Conservation (phyloP, 2,113 vertebrate species). For the Odocoileus hemionus region DNA sequence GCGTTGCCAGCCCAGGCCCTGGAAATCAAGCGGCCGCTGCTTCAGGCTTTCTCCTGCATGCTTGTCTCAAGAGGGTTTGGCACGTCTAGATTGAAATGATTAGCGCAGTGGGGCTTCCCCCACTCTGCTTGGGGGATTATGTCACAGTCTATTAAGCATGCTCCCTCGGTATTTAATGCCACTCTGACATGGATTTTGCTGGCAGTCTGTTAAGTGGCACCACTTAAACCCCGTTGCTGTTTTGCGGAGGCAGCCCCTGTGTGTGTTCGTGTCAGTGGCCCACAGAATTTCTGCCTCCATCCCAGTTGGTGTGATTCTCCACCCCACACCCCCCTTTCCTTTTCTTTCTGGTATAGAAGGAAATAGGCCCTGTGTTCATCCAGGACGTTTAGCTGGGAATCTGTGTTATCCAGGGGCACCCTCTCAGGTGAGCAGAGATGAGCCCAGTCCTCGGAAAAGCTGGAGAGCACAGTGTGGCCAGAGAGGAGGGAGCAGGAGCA, state of each 20-base stretch:
- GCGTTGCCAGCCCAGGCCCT: not conserved
- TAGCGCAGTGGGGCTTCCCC: not conserved
- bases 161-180: slow-evolving; percentile 52
- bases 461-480: not conserved
- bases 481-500: not conserved
- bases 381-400: not conserved
- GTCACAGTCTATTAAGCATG: slow-evolving; percentile 41
- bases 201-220: slow-evolving; percentile 25
- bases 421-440: not conserved
- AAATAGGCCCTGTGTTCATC: not conserved
- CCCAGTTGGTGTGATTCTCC: not conserved
- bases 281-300: not conserved
- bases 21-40: not conserved
- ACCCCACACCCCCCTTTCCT: too few relatives aligned
- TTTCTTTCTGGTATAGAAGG: not conserved
- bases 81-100: slow-evolving; percentile 46
- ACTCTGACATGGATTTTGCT: slow-evolving; percentile 45
- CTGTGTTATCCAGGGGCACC: not conserved
- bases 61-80: slow-evolving; percentile 48
- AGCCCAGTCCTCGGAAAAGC: not conserved
- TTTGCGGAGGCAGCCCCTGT: not conserved
- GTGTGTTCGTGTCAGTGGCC: rapidly evolving
- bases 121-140: slow-evolving; percentile 65
- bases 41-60: not conserved
- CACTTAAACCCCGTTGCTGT: not conserved